A percentile compares a stretch with the other conserved stretches of the same genome.
These are phyloP conservation scores for Carcharodon carcharias DNA, from an alignment of 2,797 vertebrate genomes.

Conservation along the genomic window DNA sequence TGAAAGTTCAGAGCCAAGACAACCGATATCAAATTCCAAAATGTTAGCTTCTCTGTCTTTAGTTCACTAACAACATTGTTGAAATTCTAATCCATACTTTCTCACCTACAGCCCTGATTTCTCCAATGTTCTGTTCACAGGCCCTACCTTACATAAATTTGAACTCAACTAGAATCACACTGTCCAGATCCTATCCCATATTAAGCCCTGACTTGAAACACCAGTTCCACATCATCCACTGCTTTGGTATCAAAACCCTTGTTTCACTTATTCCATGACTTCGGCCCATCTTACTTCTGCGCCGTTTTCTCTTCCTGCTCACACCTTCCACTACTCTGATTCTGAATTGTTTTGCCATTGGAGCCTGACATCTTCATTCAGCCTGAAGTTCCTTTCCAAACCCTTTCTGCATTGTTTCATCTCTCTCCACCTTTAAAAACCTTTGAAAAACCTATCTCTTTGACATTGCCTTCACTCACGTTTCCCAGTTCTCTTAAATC, in stretches of 20 bases:
- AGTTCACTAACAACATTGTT: too few species aligned
- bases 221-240: neutral
- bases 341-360: neutral
- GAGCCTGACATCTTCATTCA: neutral
- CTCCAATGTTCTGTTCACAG: too few species aligned
- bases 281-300: neutral
- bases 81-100: too few species aligned
- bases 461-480: neutral
- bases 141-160: too few species aligned
- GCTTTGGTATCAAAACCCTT: neutral
- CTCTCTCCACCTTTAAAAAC: neutral
- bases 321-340: neutral
- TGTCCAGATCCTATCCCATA: too few species aligned
- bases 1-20: too few species aligned
- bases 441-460: neutral
- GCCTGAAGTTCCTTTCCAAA: neutral
- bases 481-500: neutral
- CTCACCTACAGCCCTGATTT: too few species aligned
- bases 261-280: neutral
- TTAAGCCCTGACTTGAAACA: neutral
- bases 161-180: too few species aligned
- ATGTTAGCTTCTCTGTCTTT: too few species aligned
- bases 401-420: neutral
- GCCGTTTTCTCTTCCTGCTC: neutral
- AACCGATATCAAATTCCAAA: too few species aligned